phyloP scores from a whole-genome alignment of 2,888 invertebrate genomes.

The Limnephilus auricula region DNA sequence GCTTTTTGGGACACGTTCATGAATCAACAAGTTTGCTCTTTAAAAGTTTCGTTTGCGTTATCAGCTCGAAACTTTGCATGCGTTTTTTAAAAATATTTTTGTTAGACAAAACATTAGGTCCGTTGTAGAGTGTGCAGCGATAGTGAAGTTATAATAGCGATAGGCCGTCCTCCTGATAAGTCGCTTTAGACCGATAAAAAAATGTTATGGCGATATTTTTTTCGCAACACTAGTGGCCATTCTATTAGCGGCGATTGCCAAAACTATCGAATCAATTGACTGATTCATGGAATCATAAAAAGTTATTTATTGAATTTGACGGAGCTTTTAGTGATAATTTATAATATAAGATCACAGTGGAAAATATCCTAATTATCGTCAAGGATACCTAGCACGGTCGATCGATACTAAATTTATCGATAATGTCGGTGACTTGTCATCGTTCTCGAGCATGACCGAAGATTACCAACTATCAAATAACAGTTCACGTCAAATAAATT shows the following conservation, averaged over 20 bases:
- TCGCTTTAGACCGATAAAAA: not conserved
- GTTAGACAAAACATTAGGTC: conserved; percentile 22
- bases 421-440: no score
- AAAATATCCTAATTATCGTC: not conserved
- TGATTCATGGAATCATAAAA: not conserved
- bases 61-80: not conserved
- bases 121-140: conserved; percentile 14
- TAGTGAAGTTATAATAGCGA: conserved; percentile 18
- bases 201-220: not conserved
- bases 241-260: not conserved
- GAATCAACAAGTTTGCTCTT: not conserved
- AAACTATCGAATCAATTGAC: conserved; percentile 8
- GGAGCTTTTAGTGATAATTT: not conserved
- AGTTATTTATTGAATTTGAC: not conserved
- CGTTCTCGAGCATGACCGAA: no score
- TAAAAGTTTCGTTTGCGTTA: not conserved
- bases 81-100: not conserved
- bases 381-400: no score
- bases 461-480: no score
- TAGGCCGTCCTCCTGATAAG: conserved; percentile 25
- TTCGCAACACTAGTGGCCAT: conserved; percentile 11
- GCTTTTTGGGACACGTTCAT: no score
- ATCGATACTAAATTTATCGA: no score
- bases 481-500: no score
- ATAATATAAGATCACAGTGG: not conserved